Evolutionary conservation across 2,888 invertebrate species (phyloP), one percentile per base, ranked within the genome.

Genomic region (Isoperla grammatica): DNA sequence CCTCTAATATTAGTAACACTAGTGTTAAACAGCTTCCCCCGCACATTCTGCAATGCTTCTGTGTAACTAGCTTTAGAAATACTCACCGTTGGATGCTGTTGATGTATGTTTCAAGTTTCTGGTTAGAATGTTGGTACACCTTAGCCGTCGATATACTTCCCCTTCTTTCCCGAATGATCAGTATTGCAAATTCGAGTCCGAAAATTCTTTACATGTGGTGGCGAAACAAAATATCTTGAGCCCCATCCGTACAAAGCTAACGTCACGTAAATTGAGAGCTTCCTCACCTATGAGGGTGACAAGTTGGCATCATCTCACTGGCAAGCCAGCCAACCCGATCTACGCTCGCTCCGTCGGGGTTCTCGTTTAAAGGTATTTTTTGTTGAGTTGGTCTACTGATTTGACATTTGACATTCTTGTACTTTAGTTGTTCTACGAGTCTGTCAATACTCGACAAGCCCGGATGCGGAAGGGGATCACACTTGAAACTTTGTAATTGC

Each of bases 161-260:
- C 3, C 45, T 61, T 6, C 56, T 57, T 12, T 60, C 39, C 11
- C 55, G 23, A 12, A 45, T 46, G 40, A 13, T 58, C 5, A 35
- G 46, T 17, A 37, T 61, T 12, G 42, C 61, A 13, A 45, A 74
- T 65, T 70, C 73, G 15, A 74, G 73, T 60, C 79, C 79, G 61
- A 76, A 80, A 69, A 78, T 81, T 69, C 76, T 81, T 68, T 81
- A 80, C 70, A 80, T 80, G 54, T 81, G 82, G 81, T 83, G 83
- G 83, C 78, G 82, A 55, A 82, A 82, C 67, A 83, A 83, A 71
- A 82, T 83, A 68, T 83, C 83, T 79, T 83, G 83, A 83, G 77
- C 71, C 54, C 46, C 19, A 46, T 19, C 48, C 43, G 22, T 50
- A 23, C 58, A 48, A 49, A 39, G 35, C 45, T 45, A 15, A 50